Evolutionary conservation across 2,888 invertebrate species (phyloP).

Genomic region (Steinernema hermaphroditum): DNA sequence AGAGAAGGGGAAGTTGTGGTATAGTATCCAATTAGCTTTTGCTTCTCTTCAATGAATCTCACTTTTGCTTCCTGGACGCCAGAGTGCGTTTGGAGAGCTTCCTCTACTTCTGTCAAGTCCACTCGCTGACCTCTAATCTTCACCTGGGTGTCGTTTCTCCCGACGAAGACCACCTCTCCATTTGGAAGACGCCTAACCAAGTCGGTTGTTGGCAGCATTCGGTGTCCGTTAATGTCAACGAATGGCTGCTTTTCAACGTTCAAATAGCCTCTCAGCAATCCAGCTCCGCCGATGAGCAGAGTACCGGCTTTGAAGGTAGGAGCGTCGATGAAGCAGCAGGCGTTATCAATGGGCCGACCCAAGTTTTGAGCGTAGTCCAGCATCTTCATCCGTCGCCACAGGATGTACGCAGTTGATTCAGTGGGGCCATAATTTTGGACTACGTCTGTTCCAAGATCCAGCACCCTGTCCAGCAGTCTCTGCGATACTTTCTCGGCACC

Average conservation of each 20-base stretch:
- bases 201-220: slow-evolving; percentile 60
- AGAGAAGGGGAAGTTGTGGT: not conserved
- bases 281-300: slow-evolving; percentile 47
- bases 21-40: slow-evolving; percentile 45
- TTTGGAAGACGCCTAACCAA: slow-evolving; percentile 39
- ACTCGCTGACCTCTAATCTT: slow-evolving; percentile 63
- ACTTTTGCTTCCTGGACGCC: slow-evolving; percentile 41
- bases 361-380: slow-evolving; percentile 50
- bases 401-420: slow-evolving; percentile 57
- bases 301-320: not conserved
- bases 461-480: slow-evolving; percentile 43
- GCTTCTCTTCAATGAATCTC: slow-evolving; percentile 35
- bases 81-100: slow-evolving; percentile 34
- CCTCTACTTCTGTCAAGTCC: slow-evolving; percentile 61
- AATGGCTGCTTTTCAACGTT: slow-evolving; percentile 40
- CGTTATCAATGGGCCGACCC: slow-evolving; percentile 49
- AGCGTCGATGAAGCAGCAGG: slow-evolving; percentile 10
- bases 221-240: slow-evolving; percentile 10
- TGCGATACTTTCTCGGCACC: slow-evolving; percentile 57
- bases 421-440: slow-evolving; percentile 64
- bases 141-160: slow-evolving; percentile 58
- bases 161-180: slow-evolving; percentile 52
- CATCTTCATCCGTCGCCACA: slow-evolving; percentile 45
- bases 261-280: slow-evolving; percentile 59
- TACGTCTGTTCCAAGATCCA: slow-evolving; percentile 41